phyloP scores from a whole-genome alignment of 2,797 vertebrate genomes.

The Delichon dasypus region DNA sequence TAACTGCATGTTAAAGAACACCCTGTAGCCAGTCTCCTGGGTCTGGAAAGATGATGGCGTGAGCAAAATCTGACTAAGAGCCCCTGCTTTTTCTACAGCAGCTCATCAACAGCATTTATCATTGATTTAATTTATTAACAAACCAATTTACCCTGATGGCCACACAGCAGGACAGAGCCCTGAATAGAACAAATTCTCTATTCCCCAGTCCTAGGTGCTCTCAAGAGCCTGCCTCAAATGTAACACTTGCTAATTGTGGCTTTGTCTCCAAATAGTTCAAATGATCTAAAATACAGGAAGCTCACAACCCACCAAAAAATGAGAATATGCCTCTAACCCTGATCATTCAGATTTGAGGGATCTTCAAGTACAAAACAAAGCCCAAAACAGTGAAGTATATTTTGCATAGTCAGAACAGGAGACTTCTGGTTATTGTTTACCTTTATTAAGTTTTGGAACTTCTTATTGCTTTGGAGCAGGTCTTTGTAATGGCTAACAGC shows the following conservation, averaged over 20 bases:
- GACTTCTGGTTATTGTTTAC: slow-evolving; percentile 68
- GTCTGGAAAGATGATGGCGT: neutral
- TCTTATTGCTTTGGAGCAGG: slow-evolving; percentile 91
- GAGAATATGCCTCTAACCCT: neutral
- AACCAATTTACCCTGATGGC: neutral
- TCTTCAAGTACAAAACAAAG: neutral
- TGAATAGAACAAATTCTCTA: neutral
- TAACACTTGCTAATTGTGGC: neutral
- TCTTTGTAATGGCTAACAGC: slow-evolving; percentile 91
- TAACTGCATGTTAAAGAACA: neutral
- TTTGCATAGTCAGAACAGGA: neutral
- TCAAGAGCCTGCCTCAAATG: neutral
- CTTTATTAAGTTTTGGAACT: slow-evolving; percentile 92
- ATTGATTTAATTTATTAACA: neutral
- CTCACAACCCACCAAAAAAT: neutral
- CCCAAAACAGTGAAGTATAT: neutral
- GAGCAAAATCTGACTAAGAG: neutral
- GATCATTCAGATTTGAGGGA: neutral
- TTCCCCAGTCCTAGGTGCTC: neutral
- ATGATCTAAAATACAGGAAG: neutral
- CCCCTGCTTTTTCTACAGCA: neutral
- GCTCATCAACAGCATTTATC: neutral
- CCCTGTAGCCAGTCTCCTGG: neutral
- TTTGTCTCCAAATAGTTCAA: neutral
- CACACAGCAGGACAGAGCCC: neutral